Percentiles rank a stretch among this genome's conserved stretches.
Evolutionary conservation across 2,113 vertebrate species (phyloP).

Genomic region (Tragelaphus imberbis): DNA sequence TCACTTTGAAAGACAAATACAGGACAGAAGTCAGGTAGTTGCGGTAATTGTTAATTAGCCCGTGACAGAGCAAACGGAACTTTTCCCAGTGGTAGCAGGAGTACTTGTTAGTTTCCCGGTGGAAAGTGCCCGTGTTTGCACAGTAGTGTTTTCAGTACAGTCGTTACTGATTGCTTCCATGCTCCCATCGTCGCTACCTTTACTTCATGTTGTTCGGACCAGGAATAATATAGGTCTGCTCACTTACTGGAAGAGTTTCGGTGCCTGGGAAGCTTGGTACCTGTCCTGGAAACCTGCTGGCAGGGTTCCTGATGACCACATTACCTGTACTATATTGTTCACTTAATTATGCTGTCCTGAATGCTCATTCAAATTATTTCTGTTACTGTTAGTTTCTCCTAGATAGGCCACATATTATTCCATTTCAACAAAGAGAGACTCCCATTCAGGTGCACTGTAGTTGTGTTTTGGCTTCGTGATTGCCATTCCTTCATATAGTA

Average conservation of each 20-base stretch:
- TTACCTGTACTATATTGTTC: slow-evolving; percentile 62
- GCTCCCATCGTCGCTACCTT: not conserved
- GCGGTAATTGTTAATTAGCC: not conserved
- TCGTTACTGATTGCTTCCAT: slow-evolving; percentile 46
- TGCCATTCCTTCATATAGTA: slow-evolving; percentile 82
- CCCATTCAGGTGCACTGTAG: slow-evolving; percentile 75
- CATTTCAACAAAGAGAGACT: slow-evolving; percentile 67
- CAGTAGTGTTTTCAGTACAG: slow-evolving; percentile 15
- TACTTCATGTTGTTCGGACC: not conserved
- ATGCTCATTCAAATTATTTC: slow-evolving; percentile 72
- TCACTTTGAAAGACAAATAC: slow-evolving; percentile 21
- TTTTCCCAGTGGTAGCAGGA: not conserved
- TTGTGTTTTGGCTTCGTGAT: slow-evolving; percentile 77
- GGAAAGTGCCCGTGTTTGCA: not conserved
- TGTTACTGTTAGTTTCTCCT: slow-evolving; percentile 55
- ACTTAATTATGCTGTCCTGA: slow-evolving; percentile 43
- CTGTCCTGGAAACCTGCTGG: slow-evolving; percentile 24
- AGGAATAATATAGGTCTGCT: not conserved
- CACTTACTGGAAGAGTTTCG: slow-evolving; percentile 54
- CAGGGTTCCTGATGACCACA: slow-evolving; percentile 15
- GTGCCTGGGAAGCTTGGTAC: not conserved
- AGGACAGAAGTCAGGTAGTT: not conserved
- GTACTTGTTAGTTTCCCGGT: not conserved
- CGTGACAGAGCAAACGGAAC: not conserved
- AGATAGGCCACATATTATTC: slow-evolving; percentile 60